Evolutionary conservation across 1,140 invertebrate species (phyloP).

Genomic region (Musca vetustissima): DNA sequence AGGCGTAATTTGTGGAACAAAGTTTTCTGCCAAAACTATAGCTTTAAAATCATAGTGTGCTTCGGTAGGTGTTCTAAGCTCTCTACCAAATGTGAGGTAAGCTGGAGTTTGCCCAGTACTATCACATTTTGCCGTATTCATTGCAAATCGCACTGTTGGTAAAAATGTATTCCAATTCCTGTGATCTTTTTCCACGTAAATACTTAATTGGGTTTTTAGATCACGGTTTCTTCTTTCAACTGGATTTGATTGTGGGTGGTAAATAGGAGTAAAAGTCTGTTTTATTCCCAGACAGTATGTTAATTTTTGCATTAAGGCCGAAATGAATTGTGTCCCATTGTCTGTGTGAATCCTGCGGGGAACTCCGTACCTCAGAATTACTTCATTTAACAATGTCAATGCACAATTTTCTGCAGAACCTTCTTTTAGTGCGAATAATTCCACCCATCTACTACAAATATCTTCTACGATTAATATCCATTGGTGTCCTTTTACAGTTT

Average conservation of each 20-base stretch:
- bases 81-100: slow-evolving; percentile 3
- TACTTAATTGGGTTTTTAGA: slow-evolving; percentile 50
- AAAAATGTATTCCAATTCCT: slow-evolving; percentile 20
- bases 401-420: slow-evolving; percentile 20
- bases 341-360: slow-evolving; percentile 24
- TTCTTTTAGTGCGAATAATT: slow-evolving; percentile 5
- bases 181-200: slow-evolving; percentile 26
- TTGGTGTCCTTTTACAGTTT: slow-evolving; percentile 32
- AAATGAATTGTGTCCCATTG: slow-evolving; percentile 27
- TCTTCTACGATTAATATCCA: slow-evolving; percentile 23
- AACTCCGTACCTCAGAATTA: slow-evolving; percentile 17
- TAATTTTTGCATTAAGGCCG: slow-evolving; percentile 46
- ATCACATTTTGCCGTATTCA: slow-evolving; percentile 20
- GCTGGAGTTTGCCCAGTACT: slow-evolving; percentile 39
- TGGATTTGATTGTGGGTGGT: slow-evolving; percentile 53
- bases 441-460: slow-evolving; percentile 16
- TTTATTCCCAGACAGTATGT: slow-evolving; percentile 40
- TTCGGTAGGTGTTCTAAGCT: slow-evolving; percentile 1
- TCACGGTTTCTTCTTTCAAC: slow-evolving; percentile 54
- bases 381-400: slow-evolving; percentile 5
- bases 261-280: slow-evolving; percentile 46
- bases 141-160: slow-evolving; percentile 30
- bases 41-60: neutral
- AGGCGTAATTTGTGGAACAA: slow-evolving; percentile 1
- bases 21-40: slow-evolving; percentile 1